Evolutionary conservation across 1,140 invertebrate genomes (phyloP), one percentile per base, ranked within the genome.

Genomic region (Antheraea pernyi): DNA sequence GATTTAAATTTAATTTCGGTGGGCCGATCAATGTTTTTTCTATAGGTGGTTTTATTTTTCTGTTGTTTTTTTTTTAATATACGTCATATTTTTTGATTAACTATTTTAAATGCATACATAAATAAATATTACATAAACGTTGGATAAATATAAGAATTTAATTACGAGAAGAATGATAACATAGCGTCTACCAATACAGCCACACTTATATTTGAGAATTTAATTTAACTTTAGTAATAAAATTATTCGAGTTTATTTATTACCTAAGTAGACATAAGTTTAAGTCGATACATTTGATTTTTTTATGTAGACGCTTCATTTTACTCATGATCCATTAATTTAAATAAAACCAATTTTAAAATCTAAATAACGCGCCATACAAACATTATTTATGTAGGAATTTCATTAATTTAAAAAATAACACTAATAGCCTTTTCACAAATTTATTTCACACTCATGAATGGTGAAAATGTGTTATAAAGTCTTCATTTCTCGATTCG

Each of bases 181-280:
- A 65, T 61, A 68, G 66, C 80, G 75, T 82, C 76, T 81, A 81
- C 65, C 73, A 62, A 75, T 79, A 80, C 75, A 84, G 82, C 76
- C 73, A 70, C 74, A 67, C 74, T 65, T 75, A 60, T 75, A 68
- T 68, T 78, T 13, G 74, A 69, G 11, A 69, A 68, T 68, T 76
- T 75, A 75, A 70, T 70, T 63, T 75, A 70, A 68, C 59, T 62
- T 76, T 81, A 76, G 78, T 79, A 79, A 18, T 65, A 80, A 73
- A 80, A 79, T 68, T 85, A 87, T 87, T 85, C 85, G 82, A 85
- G 81, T 84, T 84, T 77, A 75, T 83, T 53, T 53, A 53, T 53
- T 53, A 53, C 13, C 46, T 53, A 53, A 53, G 46, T 53, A 53
- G 46, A 16, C 16, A n/a, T 53, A 53, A 53, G 46, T 53, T 53